A percentile compares a stretch with the other conserved stretches of the same genome.
These are phyloP conservation scores for Leptoteleia sp. DNA, from an alignment of 1,140 invertebrate genomes.

Conservation along the genomic window DNA sequence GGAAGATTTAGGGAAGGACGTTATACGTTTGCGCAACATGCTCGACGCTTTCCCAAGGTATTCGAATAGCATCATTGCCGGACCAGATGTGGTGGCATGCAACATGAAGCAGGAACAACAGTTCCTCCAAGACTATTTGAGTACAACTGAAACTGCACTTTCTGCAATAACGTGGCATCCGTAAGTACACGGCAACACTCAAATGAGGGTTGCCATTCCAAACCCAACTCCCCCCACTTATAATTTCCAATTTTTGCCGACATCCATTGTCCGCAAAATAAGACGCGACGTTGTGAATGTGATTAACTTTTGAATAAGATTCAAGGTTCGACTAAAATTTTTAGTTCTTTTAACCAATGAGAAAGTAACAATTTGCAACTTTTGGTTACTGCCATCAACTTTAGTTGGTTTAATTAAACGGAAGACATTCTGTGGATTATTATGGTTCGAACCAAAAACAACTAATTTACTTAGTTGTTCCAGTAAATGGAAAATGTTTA, in stretches of 20 bases:
- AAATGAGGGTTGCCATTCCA: slow-evolving; percentile 29
- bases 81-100: slow-evolving; percentile 77
- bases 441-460: too few relatives aligned
- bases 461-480: too few relatives aligned
- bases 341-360: too few relatives aligned
- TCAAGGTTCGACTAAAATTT: too few relatives aligned
- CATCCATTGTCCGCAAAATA: too few relatives aligned
- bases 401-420: too few relatives aligned
- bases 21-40: slow-evolving; percentile 82
- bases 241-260: slow-evolving; percentile 10
- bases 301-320: too few relatives aligned
- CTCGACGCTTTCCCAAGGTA: slow-evolving; percentile 82
- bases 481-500: too few relatives aligned
- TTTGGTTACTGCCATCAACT: too few relatives aligned
- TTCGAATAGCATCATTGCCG: slow-evolving; percentile 72
- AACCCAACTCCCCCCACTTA: slow-evolving; percentile 3
- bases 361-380: too few relatives aligned
- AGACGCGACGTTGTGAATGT: too few relatives aligned
- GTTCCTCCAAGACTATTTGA: slow-evolving; percentile 83
- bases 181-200: slow-evolving; percentile 79
- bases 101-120: slow-evolving; percentile 77
- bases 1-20: slow-evolving; percentile 77
- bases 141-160: slow-evolving; percentile 80
- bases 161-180: slow-evolving; percentile 84
- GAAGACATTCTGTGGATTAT: too few relatives aligned